Evolutionary conservation across 1,140 invertebrate species (phyloP).

Genomic region (Sycobia sp.): DNA sequence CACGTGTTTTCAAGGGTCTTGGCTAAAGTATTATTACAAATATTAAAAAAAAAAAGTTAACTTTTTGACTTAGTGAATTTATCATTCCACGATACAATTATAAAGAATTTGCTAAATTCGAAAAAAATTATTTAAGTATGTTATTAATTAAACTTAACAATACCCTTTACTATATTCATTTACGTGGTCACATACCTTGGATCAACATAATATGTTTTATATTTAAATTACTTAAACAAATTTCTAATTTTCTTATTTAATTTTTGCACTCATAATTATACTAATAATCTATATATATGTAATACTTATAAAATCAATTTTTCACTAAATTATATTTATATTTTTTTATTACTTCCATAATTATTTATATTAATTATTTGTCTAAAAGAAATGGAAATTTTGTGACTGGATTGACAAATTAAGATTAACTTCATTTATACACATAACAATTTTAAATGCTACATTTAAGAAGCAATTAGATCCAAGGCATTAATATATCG

Average conservation of each 20-base stretch:
- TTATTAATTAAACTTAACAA: conserved; percentile 25
- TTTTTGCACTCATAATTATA: background rate
- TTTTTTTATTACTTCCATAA: conserved; percentile 15
- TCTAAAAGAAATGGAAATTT: conserved; percentile 17
- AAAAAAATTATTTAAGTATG: conserved; percentile 13
- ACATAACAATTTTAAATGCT: conserved; percentile 28
- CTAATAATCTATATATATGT: too few relatives aligned
- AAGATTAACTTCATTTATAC: conserved; percentile 38
- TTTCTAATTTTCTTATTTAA: background rate
- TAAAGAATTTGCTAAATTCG: conserved; percentile 20
- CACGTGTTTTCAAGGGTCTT: conserved; percentile 11
- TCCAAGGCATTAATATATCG: conserved; percentile 55
- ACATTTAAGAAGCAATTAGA: conserved; percentile 45
- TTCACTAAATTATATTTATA: conserved; percentile 8
- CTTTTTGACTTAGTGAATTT: conserved; percentile 30
- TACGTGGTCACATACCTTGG: conserved; percentile 26
- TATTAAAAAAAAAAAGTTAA: conserved; percentile 17
- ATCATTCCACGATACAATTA: conserved; percentile 24
- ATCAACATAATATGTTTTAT: conserved; percentile 6
- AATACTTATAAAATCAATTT: conserved; percentile 11
- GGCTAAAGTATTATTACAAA: conserved; percentile 20
- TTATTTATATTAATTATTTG: conserved; percentile 5
- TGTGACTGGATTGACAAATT: conserved; percentile 32
- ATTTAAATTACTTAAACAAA: background rate
- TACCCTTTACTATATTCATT: conserved; percentile 14